These are phyloP conservation scores for Gasterosteus aculeatus DNA, from an alignment of 2,113 vertebrate genomes.

Conservation along the genomic window DNA sequence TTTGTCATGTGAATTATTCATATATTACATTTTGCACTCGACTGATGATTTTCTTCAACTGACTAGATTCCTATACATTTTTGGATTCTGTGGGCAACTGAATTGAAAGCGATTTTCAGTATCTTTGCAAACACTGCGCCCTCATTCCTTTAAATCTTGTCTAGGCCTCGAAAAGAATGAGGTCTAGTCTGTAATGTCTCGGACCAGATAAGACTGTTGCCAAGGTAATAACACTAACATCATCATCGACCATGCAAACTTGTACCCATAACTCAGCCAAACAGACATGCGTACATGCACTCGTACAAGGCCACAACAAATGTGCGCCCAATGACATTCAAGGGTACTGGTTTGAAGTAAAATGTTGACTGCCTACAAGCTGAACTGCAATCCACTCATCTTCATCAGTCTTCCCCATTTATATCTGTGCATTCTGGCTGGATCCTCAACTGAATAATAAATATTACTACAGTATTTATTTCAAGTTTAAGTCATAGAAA, in stretches of 20 bases:
- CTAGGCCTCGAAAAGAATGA: conserved; percentile 10
- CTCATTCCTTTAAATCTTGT: conserved; percentile 13
- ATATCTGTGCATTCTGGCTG: background rate
- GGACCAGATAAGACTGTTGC: conserved; percentile 51
- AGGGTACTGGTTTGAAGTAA: conserved; percentile 13
- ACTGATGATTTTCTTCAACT: background rate
- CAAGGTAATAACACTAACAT: conserved; percentile 30
- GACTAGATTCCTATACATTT: background rate
- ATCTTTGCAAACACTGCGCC: background rate
- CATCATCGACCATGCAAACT: conserved; percentile 27
- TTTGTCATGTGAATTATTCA: conserved; percentile 14
- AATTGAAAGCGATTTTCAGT: background rate
- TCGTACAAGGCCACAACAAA: conserved; percentile 20
- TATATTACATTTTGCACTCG: background rate
- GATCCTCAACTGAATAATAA: background rate
- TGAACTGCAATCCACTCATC: conserved; percentile 37
- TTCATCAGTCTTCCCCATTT: background rate
- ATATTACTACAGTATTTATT: background rate
- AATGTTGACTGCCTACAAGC: conserved; percentile 19
- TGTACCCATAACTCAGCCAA: conserved; percentile 17
- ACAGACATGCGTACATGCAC: conserved; percentile 5
- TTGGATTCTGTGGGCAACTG: background rate
- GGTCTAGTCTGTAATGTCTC: conserved; percentile 27
- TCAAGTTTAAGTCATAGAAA: conserved; percentile 18
- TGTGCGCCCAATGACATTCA: conserved; percentile 21